Evolutionary conservation across 2,888 invertebrate genomes (phyloP).

Genomic region (Caenorhabditis macrosperma): DNA sequence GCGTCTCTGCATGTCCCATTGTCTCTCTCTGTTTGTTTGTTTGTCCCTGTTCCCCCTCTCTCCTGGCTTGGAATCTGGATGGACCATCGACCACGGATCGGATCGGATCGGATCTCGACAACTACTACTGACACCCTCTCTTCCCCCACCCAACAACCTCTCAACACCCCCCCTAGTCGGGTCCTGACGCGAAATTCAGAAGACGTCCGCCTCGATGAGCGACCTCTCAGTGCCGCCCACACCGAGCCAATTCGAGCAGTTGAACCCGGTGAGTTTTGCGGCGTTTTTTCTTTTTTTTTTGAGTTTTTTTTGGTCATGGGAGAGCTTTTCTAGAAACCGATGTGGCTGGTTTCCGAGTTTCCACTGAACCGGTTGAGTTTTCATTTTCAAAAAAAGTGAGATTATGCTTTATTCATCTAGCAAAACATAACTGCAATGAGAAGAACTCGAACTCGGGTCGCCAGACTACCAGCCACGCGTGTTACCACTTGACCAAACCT

Average conservation of each 20-base stretch:
- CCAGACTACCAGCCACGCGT: too few relatives aligned
- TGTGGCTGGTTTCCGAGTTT: too few relatives aligned
- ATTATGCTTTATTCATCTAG: too few relatives aligned
- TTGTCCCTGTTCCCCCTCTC: slow-evolving; percentile 35
- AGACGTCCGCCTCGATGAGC: slow-evolving; percentile 56
- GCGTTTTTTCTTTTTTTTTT: neutral
- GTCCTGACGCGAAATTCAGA: slow-evolving; percentile 45
- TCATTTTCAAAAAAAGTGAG: too few relatives aligned
- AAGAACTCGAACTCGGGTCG: too few relatives aligned
- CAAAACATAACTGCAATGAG: too few relatives aligned
- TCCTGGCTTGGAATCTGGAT: slow-evolving; percentile 54
- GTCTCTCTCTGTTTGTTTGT: slow-evolving; percentile 45
- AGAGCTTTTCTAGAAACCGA: too few relatives aligned
- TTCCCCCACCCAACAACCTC: slow-evolving; percentile 3
- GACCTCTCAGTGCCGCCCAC: slow-evolving; percentile 44
- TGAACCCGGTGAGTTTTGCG: slow-evolving; percentile 31
- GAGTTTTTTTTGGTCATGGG: neutral
- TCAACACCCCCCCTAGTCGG: slow-evolving; percentile 7
- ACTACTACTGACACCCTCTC: slow-evolving; percentile 26
- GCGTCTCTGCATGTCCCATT: slow-evolving; percentile 29
- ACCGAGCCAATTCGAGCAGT: slow-evolving; percentile 43
- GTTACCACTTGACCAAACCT: too few relatives aligned
- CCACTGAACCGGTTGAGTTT: too few relatives aligned
- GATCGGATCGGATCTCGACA: neutral
- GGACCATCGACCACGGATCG: neutral